Evolutionary conservation across 2,113 vertebrate genomes (phyloP), one percentile per base, ranked within the genome.

Genomic region (Dicentrarchus labrax): DNA sequence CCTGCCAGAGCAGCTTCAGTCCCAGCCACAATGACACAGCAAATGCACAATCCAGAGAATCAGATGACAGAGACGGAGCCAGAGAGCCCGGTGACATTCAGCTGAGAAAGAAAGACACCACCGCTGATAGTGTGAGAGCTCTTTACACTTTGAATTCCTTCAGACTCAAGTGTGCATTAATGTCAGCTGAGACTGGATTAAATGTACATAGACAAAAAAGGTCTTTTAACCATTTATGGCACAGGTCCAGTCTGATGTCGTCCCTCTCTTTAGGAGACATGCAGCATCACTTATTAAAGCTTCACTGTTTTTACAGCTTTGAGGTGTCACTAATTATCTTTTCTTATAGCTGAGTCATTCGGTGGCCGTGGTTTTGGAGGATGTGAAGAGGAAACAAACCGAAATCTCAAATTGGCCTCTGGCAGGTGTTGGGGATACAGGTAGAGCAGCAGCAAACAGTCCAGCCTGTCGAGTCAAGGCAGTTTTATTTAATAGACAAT

Each of bases 361-460:
- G 86, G 82, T 94, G 4, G 80, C 75, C 41, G 57, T 93, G 41
- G 62, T 92, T 84, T 80, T 97, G 84, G 79, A 94, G 71, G 89
- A 94, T 22, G 78, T 94, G 80, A 83, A 87, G 89, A 85, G 87
- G 80, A 96, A 95, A 72, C 97, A 97, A 80, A 76, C 83, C 72
- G 90, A 94, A 39, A 88, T 97, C 51, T 78, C 93, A 30, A 24
- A 88, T 0, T 89, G 94, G 95, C 88, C 95, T 87, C 62, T 96
- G 75, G 93, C 69, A 78, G 89, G 75, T 64, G 75, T 78, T 6
- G 74, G 92, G 75, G 93, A 97, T 67, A 38, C 79, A 86, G 93
- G 87, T 88, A 82, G 17, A 73, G 13, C 36, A 76, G 8, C 48
- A 16, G 1, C 21, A 11, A 24, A 51, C 24, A 66, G 24, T 39